Conservation (phyloP, 2,888 invertebrate species). For the Drosophila engyochracea region DNA sequence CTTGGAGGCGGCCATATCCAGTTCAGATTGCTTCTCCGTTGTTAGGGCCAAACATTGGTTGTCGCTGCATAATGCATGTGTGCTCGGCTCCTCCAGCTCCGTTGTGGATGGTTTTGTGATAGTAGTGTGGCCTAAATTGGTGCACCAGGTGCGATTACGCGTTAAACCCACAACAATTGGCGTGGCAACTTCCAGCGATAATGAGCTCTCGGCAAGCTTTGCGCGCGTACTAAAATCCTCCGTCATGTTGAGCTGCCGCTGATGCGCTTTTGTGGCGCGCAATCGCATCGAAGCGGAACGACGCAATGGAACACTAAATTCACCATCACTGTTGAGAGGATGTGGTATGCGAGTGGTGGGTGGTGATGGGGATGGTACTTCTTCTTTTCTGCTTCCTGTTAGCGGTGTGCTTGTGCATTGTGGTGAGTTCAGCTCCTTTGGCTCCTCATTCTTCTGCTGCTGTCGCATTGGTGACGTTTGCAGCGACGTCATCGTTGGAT, state of each 20-base stretch:
- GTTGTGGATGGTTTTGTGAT: slow-evolving; percentile 35
- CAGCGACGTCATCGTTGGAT: slow-evolving; percentile 50
- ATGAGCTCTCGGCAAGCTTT: slow-evolving; percentile 63
- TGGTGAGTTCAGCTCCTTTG: slow-evolving; percentile 12
- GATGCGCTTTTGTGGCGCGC: slow-evolving; percentile 86
- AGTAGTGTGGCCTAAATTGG: slow-evolving; percentile 70
- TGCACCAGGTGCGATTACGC: slow-evolving; percentile 73
- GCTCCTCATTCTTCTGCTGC: slow-evolving; percentile 13
- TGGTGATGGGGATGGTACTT: slow-evolving; percentile 40
- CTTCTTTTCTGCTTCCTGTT: background rate
- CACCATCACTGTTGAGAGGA: slow-evolving; percentile 40
- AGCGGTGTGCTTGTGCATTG: slow-evolving; percentile 15
- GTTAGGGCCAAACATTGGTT: slow-evolving; percentile 35
- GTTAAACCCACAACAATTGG: slow-evolving; percentile 52
- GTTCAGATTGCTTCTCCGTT: slow-evolving; percentile 32
- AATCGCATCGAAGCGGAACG: slow-evolving; percentile 89
- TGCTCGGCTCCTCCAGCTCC: slow-evolving; percentile 20
- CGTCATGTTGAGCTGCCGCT: slow-evolving; percentile 37
- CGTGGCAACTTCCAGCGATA: slow-evolving; percentile 33
- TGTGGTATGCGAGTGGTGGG: slow-evolving; percentile 71
- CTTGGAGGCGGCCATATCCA: slow-evolving; percentile 54
- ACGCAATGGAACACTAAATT: slow-evolving; percentile 85
- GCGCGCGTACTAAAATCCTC: slow-evolving; percentile 70
- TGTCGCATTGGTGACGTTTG: slow-evolving; percentile 51
- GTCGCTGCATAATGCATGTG: slow-evolving; percentile 61